Evolutionary conservation across 2,113 vertebrate species (phyloP).

Genomic region (Rana temporaria): DNA sequence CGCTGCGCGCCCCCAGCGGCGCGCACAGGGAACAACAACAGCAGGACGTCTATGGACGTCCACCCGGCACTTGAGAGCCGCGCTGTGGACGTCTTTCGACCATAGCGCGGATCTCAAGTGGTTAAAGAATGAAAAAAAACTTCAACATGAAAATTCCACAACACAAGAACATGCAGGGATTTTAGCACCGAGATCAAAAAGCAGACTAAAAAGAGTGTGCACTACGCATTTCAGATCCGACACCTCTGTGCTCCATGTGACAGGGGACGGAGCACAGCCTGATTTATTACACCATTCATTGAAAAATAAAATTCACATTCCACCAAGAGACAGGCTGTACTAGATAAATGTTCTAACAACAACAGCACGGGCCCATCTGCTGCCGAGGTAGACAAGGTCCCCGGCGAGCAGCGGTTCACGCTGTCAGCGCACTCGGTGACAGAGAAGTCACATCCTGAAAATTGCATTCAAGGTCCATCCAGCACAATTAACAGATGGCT

Average conservation of each 20-base stretch:
- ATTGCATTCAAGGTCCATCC: slow-evolving; percentile 10
- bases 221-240: neutral
- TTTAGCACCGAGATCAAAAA: neutral
- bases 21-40: too few species aligned
- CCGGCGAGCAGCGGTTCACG: neutral
- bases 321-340: neutral
- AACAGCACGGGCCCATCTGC: slow-evolving; percentile 37
- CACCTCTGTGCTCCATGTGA: neutral
- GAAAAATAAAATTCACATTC: slow-evolving; percentile 10
- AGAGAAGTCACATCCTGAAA: slow-evolving; percentile 16
- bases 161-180: neutral
- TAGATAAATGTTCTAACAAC: slow-evolving; percentile 47
- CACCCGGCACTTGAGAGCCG: too few species aligned
- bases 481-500: slow-evolving; percentile 30
- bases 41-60: too few species aligned
- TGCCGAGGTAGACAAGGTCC: slow-evolving; percentile 15
- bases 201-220: neutral
- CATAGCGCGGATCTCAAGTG: too few species aligned
- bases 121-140: neutral
- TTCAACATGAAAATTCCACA: neutral
- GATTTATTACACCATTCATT: slow-evolving; percentile 25
- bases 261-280: neutral
- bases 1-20: too few species aligned
- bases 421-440: slow-evolving; percentile 6
- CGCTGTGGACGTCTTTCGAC: too few species aligned